Evolutionary conservation across 2,113 vertebrate species (phyloP), one percentile per base, ranked within the genome.

Genomic region (Speoplatyrhinus poulsoni): DNA sequence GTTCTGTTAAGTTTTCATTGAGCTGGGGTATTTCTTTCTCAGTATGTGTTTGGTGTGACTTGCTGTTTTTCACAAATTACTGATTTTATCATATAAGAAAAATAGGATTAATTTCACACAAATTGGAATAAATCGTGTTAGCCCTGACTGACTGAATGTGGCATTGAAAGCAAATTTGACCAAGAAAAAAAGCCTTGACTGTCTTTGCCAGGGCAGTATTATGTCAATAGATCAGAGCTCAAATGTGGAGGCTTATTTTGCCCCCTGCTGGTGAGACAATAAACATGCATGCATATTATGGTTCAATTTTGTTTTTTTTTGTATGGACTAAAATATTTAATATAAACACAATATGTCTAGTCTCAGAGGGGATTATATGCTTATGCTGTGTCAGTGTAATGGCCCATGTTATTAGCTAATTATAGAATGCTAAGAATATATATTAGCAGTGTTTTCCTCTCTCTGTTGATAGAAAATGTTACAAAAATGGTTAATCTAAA

Each of bases 251-350:
- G 62, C 32, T 67, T 65, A 63, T 67, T 82, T 62, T 76, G 73
- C 81, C 78, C 84, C 73, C 87, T 88, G 82, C 15, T 88, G 91
- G 85, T 75, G 41, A 46, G 26, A 62, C 46, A 1, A 5, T 11
- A 17, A 46, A 80, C 9, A 46, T 59, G 46, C 56, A 65, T 1
- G 5, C 19, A 3, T 13, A 26, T 26, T 17, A 9, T 10, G 9
- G 58, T 15, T 13, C 11, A 11, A 3, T 36, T 50, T 52, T 26
- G 11, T 49, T 17, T 60, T 52, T 26, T 13, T 49, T 17, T 60
- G 16, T 46, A 8, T 12, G 17, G 16, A 54, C 0, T 47, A 26
- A 26, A 26, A 26, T 26, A 50, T 33, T 60, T 54, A n/a, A 12
- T 8, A 48, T 59, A 0, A 36, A 17, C 16, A n/a, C 52, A 54